Percentiles rank a stretch among this genome's conserved stretches.
Evolutionary conservation across 23 tunicate genomes (phyloP).

Genomic region (Halocynthia aurantium): DNA sequence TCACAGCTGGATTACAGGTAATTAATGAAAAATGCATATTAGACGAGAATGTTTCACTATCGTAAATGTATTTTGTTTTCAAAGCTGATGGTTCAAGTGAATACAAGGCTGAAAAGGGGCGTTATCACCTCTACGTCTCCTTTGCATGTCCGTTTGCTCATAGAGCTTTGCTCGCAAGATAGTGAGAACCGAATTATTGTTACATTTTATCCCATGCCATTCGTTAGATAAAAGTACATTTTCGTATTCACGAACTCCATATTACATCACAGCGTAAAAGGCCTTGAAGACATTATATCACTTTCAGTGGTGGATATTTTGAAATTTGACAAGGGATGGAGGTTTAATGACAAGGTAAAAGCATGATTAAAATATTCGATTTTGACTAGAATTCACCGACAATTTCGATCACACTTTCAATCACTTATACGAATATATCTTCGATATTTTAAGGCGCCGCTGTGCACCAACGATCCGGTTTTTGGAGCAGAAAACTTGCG

Average conservation of each 20-base stretch:
- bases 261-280: constrained; percentile 38
- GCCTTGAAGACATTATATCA: constrained; percentile 59
- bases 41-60: no score
- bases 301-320: constrained; percentile 51
- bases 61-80: neutral
- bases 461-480: constrained; percentile 40
- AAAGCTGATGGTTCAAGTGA: constrained; percentile 10
- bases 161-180: constrained; percentile 49
- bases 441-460: neutral
- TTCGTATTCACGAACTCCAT: no score
- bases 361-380: no score
- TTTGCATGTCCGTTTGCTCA: constrained; percentile 85
- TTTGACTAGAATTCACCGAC: no score
- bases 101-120: constrained; percentile 38
- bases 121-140: constrained; percentile 81
- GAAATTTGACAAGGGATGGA: constrained; percentile 67
- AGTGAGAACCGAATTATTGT: constrained; percentile 6
- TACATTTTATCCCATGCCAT: no score
- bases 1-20: no score
- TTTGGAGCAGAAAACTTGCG: constrained; percentile 45
- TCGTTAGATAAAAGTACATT: no score
- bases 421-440: neutral
- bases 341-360: constrained; percentile 50
- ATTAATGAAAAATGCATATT: no score
- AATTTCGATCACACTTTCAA: no score